Evolutionary conservation across 2,797 vertebrate genomes (phyloP), one percentile per base, ranked within the genome.

Genomic region (Leuciscus waleckii): DNA sequence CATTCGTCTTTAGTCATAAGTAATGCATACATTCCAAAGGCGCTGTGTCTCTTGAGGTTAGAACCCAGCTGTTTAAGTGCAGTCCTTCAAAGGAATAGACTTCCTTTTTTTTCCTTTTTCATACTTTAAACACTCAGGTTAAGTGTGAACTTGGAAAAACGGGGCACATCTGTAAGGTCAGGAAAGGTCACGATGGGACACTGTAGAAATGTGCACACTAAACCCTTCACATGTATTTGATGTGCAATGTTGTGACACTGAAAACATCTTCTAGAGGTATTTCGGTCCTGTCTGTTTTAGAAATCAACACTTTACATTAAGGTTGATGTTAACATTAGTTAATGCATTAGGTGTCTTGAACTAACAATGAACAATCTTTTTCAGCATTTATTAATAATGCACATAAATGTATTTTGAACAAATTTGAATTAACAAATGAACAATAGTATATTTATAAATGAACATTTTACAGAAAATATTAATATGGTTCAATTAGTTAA

Each of bases 1-100:
- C 85, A 85, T 88, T 87, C 68, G 79, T 86, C 80, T 56, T 79
- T 46, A 88, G 81, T 86, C 87, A 81, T 83, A 85, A 88, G 87
- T 80, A 86, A 80, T 81, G 80, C 74, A 71, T 71, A 79, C 85
- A 88, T 88, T 88, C 87, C 87, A 82, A 56, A 83, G 56, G 32
- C 39, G 4, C 71, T 78, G 76, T 83, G 69, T 83, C 65, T 82
- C 65, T 65, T 54, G 86, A 85, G 87, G 81, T 88, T 85, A 83
- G 75, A 68, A 79, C 85, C 87, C 83, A 88, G 87, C 83, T 87
- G 87, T 87, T 86, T 87, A 65, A 71, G 77, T 80, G 77, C 77
- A 80, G 69, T 85, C 83, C 77, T 86, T 88, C 87, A 89, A 88
- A 89, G 74, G 46, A 69, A 74, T 81, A 32, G 5, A 70, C 84